Evolutionary conservation across 2,888 invertebrate species (phyloP).

Genomic region (Gymnocheta viridis): DNA sequence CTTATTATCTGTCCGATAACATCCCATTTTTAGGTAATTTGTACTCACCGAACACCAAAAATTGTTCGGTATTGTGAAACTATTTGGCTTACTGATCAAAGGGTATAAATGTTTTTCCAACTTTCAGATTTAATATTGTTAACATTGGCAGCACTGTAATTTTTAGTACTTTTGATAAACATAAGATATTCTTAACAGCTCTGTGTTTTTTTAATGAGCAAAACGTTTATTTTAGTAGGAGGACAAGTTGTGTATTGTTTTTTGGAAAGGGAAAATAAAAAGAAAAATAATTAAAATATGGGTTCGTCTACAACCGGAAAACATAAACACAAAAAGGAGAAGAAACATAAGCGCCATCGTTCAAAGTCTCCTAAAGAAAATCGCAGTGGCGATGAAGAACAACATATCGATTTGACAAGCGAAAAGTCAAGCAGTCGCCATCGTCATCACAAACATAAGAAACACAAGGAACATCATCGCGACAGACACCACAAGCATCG

Average conservation of each 20-base stretch:
- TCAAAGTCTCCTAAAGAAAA: constrained; percentile 52
- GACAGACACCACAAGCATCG: constrained; percentile 73
- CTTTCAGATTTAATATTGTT: too few relatives aligned
- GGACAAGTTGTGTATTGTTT: background rate
- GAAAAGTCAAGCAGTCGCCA: constrained; percentile 70
- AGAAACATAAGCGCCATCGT: constrained; percentile 77
- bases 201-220: background rate
- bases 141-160: too few relatives aligned
- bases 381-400: constrained; percentile 70
- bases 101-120: too few relatives aligned
- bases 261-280: background rate
- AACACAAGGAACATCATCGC: constrained; percentile 78
- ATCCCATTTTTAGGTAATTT: too few relatives aligned
- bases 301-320: constrained; percentile 80
- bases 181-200: too few relatives aligned
- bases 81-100: too few relatives aligned
- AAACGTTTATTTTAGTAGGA: constrained; percentile 46
- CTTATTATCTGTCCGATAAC: too few relatives aligned
- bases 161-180: too few relatives aligned
- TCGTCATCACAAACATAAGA: constrained; percentile 77
- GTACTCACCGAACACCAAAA: too few relatives aligned
- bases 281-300: constrained; percentile 74
- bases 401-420: constrained; percentile 62
- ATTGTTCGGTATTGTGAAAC: too few relatives aligned
- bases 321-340: constrained; percentile 81